Evolutionary conservation across 2,113 vertebrate genomes (phyloP), one percentile per base, ranked within the genome.

Genomic region (Phaetusa simplex): DNA sequence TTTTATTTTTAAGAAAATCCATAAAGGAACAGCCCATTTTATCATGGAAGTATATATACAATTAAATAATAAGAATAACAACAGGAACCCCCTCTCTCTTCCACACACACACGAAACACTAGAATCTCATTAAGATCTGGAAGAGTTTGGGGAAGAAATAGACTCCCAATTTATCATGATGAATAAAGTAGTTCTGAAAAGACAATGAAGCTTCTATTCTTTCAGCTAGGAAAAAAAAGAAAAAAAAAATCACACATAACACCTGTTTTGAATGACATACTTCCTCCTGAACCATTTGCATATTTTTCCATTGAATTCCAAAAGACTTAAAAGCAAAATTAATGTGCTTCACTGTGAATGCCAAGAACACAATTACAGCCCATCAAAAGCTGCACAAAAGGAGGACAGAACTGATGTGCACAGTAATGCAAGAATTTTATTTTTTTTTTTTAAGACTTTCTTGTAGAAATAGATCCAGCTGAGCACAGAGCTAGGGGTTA

Each of bases 311-410:
- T 71, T 88, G 90, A 78, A 92, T 95, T 95, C 91, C 81, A 78
- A 93, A 96, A 91, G 74, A 36, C 53, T 97, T 97, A 95, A 87
- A 94, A 89, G 92, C 32, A 89, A 94, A 97, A 97, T 97, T 97
- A 97, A 86, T 88, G 95, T 84, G 77, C 79, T 97, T 97, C 91
- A 76, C 53, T 93, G 62, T 58, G 67, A 93, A 53, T 84, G 84
- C 55, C 96, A 92, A 88, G 71, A 97, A 88, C 38, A 95, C 92
- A 96, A 87, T 96, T 97, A 96, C 58, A 93, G 72, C 83, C 78
- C 80, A 94, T 97, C 97, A 98, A 91, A 95, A 92, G 55, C 74
- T 71, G 45, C 42, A 95, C 86, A 95, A 94, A 94, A 86, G 85
- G 50, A 86, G 62, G 42, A 85, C 34, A 78, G 91, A 65, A 88